Evolutionary conservation across 2,888 invertebrate genomes (phyloP).

Genomic region (Pimpla rufipes): DNA sequence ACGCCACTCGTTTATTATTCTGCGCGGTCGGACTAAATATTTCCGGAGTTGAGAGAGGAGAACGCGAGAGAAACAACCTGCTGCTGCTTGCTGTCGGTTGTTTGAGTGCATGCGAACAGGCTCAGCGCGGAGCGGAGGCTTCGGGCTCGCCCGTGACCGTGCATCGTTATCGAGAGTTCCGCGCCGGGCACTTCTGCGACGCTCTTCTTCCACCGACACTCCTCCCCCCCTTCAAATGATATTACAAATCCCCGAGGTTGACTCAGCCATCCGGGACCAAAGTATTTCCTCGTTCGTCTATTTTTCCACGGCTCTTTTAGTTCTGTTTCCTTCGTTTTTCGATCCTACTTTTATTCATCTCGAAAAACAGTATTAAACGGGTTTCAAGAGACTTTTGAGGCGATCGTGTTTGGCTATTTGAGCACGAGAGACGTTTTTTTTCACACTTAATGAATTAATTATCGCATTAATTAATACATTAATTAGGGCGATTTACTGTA

Average conservation of each 20-base stretch:
- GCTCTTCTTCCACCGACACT: conserved; percentile 3
- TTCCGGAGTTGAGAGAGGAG: conserved; percentile 28
- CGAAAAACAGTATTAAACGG: conserved; percentile 39
- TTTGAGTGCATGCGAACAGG: conserved; percentile 20
- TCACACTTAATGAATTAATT: no score
- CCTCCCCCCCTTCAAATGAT: not conserved
- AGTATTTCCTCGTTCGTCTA: conserved; percentile 28
- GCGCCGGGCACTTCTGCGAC: conserved; percentile 6
- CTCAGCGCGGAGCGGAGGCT: not conserved
- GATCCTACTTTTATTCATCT: not conserved
- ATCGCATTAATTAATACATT: no score
- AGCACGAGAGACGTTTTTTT: no score
- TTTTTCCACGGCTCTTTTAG: conserved; percentile 10
- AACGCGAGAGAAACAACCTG: conserved; percentile 26
- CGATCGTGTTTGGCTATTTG: no score
- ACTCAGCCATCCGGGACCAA: conserved; percentile 5
- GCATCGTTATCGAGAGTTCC: conserved; percentile 69
- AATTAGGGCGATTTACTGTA: no score
- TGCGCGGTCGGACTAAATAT: conserved; percentile 58
- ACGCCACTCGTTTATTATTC: conserved; percentile 66
- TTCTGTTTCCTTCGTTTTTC: not conserved
- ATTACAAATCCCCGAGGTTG: not conserved
- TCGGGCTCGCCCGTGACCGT: conserved; percentile 62
- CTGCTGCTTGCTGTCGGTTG: conserved; percentile 14
- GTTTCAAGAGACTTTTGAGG: no score